Evolutionary conservation across 2,797 vertebrate genomes (phyloP).

Genomic region (Scyliorhinus canicula): DNA sequence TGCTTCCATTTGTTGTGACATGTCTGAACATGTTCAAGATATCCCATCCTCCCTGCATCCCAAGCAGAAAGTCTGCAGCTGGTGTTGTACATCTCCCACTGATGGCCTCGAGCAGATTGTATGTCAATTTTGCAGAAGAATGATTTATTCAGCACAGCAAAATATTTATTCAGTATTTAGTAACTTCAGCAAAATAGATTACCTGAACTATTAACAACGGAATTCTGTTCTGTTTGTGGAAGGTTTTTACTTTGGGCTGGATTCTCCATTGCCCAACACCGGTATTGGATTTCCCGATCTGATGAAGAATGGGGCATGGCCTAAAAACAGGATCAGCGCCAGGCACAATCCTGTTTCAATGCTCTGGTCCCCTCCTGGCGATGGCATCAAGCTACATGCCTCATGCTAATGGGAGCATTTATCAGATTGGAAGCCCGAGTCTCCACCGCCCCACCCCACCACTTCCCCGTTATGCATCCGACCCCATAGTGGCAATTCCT

Average conservation of each 20-base stretch:
- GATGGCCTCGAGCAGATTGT: neutral
- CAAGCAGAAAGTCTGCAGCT: neutral
- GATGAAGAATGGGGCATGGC: too few species aligned
- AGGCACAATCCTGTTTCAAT: too few species aligned
- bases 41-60: neutral
- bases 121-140: neutral
- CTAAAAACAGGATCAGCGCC: too few species aligned
- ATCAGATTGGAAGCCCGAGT: too few species aligned
- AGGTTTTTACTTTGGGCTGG: neutral
- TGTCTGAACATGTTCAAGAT: neutral
- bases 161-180: neutral
- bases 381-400: too few species aligned
- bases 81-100: neutral
- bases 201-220: neutral
- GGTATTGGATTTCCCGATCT: too few species aligned
- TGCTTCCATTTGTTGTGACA: slow-evolving; percentile 11
- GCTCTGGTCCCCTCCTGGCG: too few species aligned
- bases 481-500: too few species aligned
- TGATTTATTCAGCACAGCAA: neutral
- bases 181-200: neutral
- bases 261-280: too few species aligned
- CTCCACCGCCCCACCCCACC: too few species aligned
- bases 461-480: too few species aligned
- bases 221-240: neutral
- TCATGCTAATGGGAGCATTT: too few species aligned